Evolutionary conservation across 1,140 invertebrate species (phyloP), one percentile per base, ranked within the genome.

Genomic region (Drosophila aff.): DNA sequence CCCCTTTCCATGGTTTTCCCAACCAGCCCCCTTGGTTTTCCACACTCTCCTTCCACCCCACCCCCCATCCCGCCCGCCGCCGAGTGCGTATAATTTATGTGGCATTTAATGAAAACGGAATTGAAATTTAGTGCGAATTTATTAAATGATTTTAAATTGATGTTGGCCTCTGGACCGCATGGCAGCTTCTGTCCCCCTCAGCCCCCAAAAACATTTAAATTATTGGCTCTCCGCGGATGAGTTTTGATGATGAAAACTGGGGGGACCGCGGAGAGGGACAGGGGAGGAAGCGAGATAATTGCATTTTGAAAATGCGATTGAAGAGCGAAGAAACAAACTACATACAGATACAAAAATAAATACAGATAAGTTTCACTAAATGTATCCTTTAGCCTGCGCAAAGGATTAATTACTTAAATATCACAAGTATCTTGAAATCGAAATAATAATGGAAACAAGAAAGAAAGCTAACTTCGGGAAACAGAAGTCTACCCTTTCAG

Each of bases 91-190:
- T 89, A 90, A 89, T 89, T 89, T 89, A 89, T 89, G 85, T 90
- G 85, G 85, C 85, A 89, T 89, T 89, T 89, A 89, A 89, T 89
- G 85, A 89, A 89, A 89, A 82, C 76, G 81, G 85, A 89, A 89
- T 89, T 89, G 85, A 89, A 89, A 84, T 90, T 89, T 84, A 90
- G 85, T 89, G 85, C 76, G 81, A 90, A 89, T 89, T 89, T 89
- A 89, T 89, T 89, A 89, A 89, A 89, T 90, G 85, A 89, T 89
- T 89, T 89, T 76, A 79, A 89, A 89, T 84, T 89, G 86, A 90
- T 89, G 85, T 89, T 76, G 80, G 61, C 65, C 65, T 71, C 33
- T 75, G 59, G 58, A 72, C 59, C 60, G 67, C 75, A 71, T 31
- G 44, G 28, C 66, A 58, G 47, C 41, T 26, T 33, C 23, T 13